Evolutionary conservation across 2,113 vertebrate genomes (phyloP), one percentile per base, ranked within the genome.

Genomic region (Oryzias melastigma): DNA sequence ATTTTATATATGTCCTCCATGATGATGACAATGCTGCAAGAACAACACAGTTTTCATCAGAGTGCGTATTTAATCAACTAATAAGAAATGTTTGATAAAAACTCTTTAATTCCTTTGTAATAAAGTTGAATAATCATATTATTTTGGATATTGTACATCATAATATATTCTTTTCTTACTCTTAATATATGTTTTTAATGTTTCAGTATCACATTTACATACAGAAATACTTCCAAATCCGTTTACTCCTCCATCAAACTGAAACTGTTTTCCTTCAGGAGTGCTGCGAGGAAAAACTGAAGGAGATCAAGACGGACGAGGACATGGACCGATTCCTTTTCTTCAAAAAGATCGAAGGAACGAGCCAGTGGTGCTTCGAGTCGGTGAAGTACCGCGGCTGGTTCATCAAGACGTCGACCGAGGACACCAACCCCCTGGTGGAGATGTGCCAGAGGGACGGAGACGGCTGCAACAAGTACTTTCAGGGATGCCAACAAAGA

Each of bases 281-380:
- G 5, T 65, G 76, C 50, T 18, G 18, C 2, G 57, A 24, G 2
- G 29, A 53, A 0, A 1, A 46, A 1, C 10, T 77, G 0, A 18
- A 20, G 0, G 22, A 0, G 0, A 84, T 90, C 61, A 20, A 7
- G 5, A 1, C 6, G 0, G 49, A 61, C 0, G 25, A 5, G 6
- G 14, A 59, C 24, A 68, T 41, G 77, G 63, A 64, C 3, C 77
- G 78, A 1, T 88, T 90, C 59, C 85, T 91, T 3, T 92, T 92
- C 83, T 55, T 41, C 54, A 81, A 50, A 58, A 75, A 0, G 0
- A 19, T 14, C 4, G 4, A 0, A 0, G 87, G 52, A 1, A 0
- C 14, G 0, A 14, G 22, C 0, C 0, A 6, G 5, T 75, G 14
- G 64, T 78, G 20, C 0, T 92, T 91, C 1, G 90, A 92, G 76